Base-by-base conservation (phyloP, 2,797 vertebrate genomes). In the Diplodus sargus region DNA sequence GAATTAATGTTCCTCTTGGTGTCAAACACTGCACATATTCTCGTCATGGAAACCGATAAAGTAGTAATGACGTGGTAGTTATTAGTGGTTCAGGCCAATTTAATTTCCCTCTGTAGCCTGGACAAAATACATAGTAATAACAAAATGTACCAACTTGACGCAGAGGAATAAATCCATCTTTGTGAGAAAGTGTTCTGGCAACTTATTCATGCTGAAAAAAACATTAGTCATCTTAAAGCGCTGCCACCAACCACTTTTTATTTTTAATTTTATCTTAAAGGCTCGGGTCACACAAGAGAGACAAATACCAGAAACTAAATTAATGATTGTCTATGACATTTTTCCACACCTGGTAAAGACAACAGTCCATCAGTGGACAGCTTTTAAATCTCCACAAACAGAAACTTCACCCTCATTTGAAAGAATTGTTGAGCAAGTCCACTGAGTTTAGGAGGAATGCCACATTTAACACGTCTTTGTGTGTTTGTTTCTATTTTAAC, bases 11-110 rank as follows among this genome's bases (percentile, higher is more conserved):
- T 39, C 34, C 10, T 39, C 34, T 39, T 39, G 34, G 8, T 39
- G 34, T 53, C 56, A 61, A 52, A 17, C 56, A 42, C 52, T n/a
- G 13, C 13, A 53, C 17, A 60, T 61, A 25, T 72, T 59, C 47
- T 61, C 61, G 56, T 34, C 48, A 45, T 45, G 39, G 57, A 54
- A 68, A 68, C 57, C 30, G 25, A 6, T 53, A 14, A 3, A 45
- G 17, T 34, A 48, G 42, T 30, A 17, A 3, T 14, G 25, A 23
- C 25, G 39, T 61, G 42, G 39, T 45, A 9, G 12, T 43, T n/a
- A 43, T 61, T 15, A 22, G 11, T 43, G 22, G 58, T 9, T n/a
- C 12, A 22, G 34, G 34, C 34, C 34, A 14, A 6, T 16, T 28
- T n/a, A n/a, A 39, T 59, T 59, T 6, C 30, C 56, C 28, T 34